A percentile compares a stretch with the other conserved stretches of the same genome.
Evolutionary conservation across 2,113 vertebrate genomes (phyloP).

Genomic region (Neofelis nebulosa): DNA sequence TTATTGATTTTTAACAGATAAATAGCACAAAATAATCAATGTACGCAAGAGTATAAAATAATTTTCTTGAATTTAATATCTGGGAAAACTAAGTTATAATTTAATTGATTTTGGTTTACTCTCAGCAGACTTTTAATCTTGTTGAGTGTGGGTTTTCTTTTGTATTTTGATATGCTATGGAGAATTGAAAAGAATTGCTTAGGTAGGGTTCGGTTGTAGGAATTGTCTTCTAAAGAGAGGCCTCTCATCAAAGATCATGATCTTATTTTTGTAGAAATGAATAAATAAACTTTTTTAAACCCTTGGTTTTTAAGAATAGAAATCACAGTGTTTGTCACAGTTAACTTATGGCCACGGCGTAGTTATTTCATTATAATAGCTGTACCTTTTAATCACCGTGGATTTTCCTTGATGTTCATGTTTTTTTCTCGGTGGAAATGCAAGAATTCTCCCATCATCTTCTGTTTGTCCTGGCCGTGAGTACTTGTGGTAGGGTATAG

Average conservation of each 20-base stretch:
- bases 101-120: neutral
- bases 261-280: neutral
- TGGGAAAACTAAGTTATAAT: neutral
- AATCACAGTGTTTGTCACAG: neutral
- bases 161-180: neutral
- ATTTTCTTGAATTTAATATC: conserved; percentile 14
- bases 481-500: neutral
- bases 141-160: neutral
- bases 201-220: neutral
- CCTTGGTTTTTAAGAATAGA: neutral
- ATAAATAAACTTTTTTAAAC: neutral
- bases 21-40: conserved; percentile 31
- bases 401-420: conserved; percentile 27
- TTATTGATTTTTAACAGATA: conserved; percentile 16
- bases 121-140: neutral
- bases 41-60: neutral
- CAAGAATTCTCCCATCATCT: neutral
- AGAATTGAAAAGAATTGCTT: neutral
- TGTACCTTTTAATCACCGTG: neutral
- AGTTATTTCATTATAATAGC: neutral
- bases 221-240: conserved; percentile 14
- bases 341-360: neutral
- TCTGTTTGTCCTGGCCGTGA: conserved; percentile 51
- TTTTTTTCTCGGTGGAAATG: conserved; percentile 17
- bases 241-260: neutral